phyloP scores from a whole-genome alignment of 2,888 invertebrate species.

The Yponomeuta sedellus region DNA sequence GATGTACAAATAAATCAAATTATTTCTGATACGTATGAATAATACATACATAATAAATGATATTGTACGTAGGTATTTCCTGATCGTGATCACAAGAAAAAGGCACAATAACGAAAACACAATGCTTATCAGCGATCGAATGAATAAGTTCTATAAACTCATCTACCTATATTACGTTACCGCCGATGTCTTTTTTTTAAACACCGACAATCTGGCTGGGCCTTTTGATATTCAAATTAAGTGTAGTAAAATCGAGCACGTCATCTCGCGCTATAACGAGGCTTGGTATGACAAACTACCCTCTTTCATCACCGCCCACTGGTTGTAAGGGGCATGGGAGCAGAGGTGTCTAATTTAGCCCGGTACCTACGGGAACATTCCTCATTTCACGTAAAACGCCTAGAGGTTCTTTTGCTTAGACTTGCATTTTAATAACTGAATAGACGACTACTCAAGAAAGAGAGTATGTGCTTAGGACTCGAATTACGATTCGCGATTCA shows the following conservation, averaged over 20 bases:
- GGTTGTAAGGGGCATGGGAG: not conserved
- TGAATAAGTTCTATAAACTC: slow-evolving; percentile 9
- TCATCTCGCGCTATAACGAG: slow-evolving; percentile 39
- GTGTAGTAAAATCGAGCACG: slow-evolving; percentile 33
- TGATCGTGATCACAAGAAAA: not conserved
- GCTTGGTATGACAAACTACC: slow-evolving; percentile 55
- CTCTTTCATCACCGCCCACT: slow-evolving; percentile 55
- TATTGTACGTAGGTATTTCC: too few relatives aligned
- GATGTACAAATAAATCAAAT: too few relatives aligned
- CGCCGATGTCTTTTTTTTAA: slow-evolving; percentile 31
- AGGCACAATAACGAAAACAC: not conserved
- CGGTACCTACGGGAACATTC: not conserved
- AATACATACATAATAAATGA: too few relatives aligned
- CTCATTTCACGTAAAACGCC: too few relatives aligned
- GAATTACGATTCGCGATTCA: too few relatives aligned
- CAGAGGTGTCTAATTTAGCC: not conserved
- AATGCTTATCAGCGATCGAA: not conserved
- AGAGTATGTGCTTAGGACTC: too few relatives aligned
- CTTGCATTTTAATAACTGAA: too few relatives aligned
- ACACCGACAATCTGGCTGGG: slow-evolving; percentile 29
- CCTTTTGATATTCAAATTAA: slow-evolving; percentile 35
- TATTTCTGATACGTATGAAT: too few relatives aligned
- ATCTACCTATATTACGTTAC: slow-evolving; percentile 26
- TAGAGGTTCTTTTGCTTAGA: too few relatives aligned
- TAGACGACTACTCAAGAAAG: too few relatives aligned